Evolutionary conservation across 2,113 vertebrate species (phyloP), one percentile per base, ranked within the genome.

Genomic region (Epinephelus cyanopodus): DNA sequence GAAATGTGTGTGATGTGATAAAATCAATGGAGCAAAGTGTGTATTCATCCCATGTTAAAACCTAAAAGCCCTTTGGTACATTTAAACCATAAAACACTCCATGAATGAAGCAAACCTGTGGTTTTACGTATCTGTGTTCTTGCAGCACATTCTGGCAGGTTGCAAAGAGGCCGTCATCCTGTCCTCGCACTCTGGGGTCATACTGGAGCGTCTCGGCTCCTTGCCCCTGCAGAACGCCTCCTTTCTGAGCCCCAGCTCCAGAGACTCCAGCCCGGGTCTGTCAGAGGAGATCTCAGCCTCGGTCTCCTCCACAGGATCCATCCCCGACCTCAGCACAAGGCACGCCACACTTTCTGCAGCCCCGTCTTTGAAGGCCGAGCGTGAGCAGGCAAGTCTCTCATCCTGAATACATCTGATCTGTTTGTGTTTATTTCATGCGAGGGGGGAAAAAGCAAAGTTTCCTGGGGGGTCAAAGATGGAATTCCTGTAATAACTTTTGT

Each of bases 141-240:
- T 77, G 19, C 78, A 96, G 95, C 87, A 94, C 42, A 90, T 96
- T 74, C 61, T 96, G 82, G 67, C 83, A 0, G 92, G 94, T 7
- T 96, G 80, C 52, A 90, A 79, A 53, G 95, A 93, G 5, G 56
- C 76, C 45, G 47, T 87, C 23, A 90, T 87, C 67, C 82, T 96
- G 79, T 94, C 95, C 0, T 27, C 92, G 0, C 67, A 82, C 11
- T 93, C 94, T 0, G 95, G 86, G 1, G 33, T 88, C 27, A 73
- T 95, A 3, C 48, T 96, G 71, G 89, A 94, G 48, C 91, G 79
- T 2, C 77, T 96, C 13, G 74, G 80, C 42, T 79, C 88, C 0
- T 27, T 25, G 3, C 42, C 77, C 1, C 79, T 74, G 6, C 87
- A 87, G 65, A 92, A 57, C 18, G 84, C 73, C 66, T 62, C 50